Evolutionary conservation across 2,888 invertebrate species (phyloP), one percentile per base, ranked within the genome.

Genomic region (Dicroscelio sp.): DNA sequence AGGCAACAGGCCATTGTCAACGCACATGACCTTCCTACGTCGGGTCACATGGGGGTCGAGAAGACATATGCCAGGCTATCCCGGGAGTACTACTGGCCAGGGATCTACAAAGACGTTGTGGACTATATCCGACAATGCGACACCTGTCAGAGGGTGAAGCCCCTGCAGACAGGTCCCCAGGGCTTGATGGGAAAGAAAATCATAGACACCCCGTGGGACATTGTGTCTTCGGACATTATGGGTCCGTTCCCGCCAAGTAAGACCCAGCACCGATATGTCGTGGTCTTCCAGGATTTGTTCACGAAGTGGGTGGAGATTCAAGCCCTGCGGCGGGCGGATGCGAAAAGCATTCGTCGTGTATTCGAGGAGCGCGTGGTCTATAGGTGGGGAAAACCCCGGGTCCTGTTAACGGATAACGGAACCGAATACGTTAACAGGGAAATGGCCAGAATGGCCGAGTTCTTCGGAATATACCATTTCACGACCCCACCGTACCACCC

Each of bases 231-330:
- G n/a, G n/a, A n/a, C n/a, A n/a, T n/a, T n/a, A n/a, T n/a, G 71
- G 83, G 83, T 0, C 83, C 73, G 17, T 73, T 71, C 31, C 83
- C 83, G 1, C 58, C 58, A 3, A 71, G 43, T 30, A 25, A 52
- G 17, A 52, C 33, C 5, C 60, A 83, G 25, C 33, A 17, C 17
- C 2, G 43, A 14, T 73, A 83, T 17, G 23, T 60, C 0, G 30
- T 83, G 5, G 83, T 83, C 2, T 83, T 83, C 25, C 71, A 82
- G 30, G 71, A 82, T 23, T 1, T n/a, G 0, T 82, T 83, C 31
- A 73, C 60, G 23, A 83, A 63, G 30, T 84, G 73, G 73, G 75
- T 75, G 0, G 73, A 84, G 27, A 27, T 63, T 12, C 17, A 73
- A n/a, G 52, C 73, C 20, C n/a, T 73, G n/a, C 14, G 31, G 14